phyloP scores from a whole-genome alignment of 2,113 vertebrate species.

The Catharus bicknelli region DNA sequence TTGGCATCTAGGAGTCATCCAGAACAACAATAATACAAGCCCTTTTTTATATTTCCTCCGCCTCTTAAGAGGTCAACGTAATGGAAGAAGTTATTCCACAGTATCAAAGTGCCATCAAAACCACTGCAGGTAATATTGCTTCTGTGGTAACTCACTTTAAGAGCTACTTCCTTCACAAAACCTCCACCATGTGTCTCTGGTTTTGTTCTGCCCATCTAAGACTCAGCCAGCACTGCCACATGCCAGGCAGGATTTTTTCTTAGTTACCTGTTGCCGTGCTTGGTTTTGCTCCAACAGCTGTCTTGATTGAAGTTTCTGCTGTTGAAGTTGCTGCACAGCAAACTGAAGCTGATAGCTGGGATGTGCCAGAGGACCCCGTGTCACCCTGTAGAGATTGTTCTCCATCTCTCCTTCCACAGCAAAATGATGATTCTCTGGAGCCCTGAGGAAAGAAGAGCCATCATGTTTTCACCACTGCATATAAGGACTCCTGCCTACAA shows the following conservation, averaged over 20 bases:
- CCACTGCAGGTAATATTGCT: not conserved
- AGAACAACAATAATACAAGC: not conserved
- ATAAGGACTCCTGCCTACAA: not conserved
- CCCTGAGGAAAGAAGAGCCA: slow-evolving; percentile 64
- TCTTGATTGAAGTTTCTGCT: slow-evolving; percentile 83
- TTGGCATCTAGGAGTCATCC: not conserved
- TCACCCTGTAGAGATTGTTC: slow-evolving; percentile 56
- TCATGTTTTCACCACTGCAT: not conserved
- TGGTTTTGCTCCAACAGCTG: slow-evolving; percentile 84
- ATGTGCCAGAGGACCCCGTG: slow-evolving; percentile 64
- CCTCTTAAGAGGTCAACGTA: not conserved
- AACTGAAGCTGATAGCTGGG: slow-evolving; percentile 84
- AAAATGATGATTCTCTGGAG: slow-evolving; percentile 60
- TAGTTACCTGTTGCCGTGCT: slow-evolving; percentile 81
- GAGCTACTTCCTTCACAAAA: not conserved
- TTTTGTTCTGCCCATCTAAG: not conserved
- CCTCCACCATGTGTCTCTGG: not conserved
- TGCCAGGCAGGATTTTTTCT: not conserved
- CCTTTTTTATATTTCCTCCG: not conserved
- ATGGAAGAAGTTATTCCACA: not conserved
- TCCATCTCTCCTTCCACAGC: slow-evolving; percentile 75
- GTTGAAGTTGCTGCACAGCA: slow-evolving; percentile 88
- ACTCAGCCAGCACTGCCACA: not conserved
- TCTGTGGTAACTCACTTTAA: not conserved
- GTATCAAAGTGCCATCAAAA: not conserved